phyloP scores from a whole-genome alignment of 1,140 invertebrate species.

The Platyscapa corneri region DNA sequence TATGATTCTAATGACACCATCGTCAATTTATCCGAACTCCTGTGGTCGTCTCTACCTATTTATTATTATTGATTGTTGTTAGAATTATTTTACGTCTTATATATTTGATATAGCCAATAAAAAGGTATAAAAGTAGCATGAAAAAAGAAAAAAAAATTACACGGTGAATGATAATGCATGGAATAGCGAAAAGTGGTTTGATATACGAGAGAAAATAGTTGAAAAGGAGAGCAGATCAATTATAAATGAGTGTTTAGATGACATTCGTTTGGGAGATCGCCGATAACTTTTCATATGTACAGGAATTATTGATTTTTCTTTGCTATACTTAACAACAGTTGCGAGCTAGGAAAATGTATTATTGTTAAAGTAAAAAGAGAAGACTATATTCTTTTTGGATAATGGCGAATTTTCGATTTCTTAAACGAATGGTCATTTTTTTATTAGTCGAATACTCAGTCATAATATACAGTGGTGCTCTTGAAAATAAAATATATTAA shows the following conservation, averaged over 20 bases:
- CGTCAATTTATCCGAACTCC: conserved; percentile 48
- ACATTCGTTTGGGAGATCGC: neutral
- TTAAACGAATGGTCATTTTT: conserved; percentile 1
- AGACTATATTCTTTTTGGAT: neutral
- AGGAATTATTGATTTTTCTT: conserved; percentile 7
- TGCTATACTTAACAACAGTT: neutral
- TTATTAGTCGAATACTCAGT: conserved; percentile 33
- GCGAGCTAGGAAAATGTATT: neutral
- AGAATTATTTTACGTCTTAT: conserved; percentile 50
- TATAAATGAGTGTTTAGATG: conserved; percentile 4
- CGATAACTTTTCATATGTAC: neutral
- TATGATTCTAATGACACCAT: neutral
- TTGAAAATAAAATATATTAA: conserved; percentile 50
- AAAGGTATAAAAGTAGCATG: conserved; percentile 39
- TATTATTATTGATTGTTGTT: conserved; percentile 51
- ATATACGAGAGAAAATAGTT: neutral
- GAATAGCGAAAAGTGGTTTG: neutral
- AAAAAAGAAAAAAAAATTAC: conserved; percentile 24
- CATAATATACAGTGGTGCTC: conserved; percentile 49
- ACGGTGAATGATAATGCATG: neutral
- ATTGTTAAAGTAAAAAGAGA: neutral
- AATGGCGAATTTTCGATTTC: neutral
- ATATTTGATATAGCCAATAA: conserved; percentile 48
- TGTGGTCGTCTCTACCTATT: conserved; percentile 44
- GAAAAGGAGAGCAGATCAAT: conserved; percentile 13